Conservation (phyloP, 2,797 vertebrate genomes). For the Gallirallus australis region DNA sequence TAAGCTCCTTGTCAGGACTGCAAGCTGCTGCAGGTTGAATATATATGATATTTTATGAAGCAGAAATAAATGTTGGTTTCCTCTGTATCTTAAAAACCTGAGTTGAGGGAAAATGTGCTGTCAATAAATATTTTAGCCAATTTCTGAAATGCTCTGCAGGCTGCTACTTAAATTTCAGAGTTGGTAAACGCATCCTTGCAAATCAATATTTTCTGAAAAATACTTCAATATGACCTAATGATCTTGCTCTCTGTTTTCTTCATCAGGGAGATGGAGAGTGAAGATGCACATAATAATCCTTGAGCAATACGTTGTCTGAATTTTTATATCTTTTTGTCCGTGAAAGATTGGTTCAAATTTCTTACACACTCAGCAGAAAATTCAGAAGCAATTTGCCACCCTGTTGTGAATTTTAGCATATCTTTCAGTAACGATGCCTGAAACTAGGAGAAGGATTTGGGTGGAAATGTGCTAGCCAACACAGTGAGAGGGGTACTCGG, state of each 20-base stretch:
- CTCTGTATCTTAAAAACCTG: neutral
- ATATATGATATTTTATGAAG: neutral
- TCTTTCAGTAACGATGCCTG: neutral
- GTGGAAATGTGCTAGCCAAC: neutral
- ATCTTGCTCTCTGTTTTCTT: neutral
- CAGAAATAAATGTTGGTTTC: neutral
- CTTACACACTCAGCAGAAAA: constrained; percentile 10
- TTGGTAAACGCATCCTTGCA: neutral
- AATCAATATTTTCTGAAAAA: constrained; percentile 25
- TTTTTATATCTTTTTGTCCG: neutral
- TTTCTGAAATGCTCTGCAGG: constrained; percentile 25
- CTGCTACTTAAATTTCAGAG: constrained; percentile 17
- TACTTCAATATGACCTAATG: neutral
- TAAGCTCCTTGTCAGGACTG: neutral
- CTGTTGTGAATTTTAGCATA: neutral
- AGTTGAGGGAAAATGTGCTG: neutral
- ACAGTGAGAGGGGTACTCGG: neutral
- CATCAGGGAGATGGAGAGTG: neutral
- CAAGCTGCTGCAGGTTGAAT: neutral
- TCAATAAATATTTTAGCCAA: constrained; percentile 15
- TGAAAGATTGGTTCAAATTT: neutral
- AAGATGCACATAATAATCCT: neutral
- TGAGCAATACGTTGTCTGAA: neutral
- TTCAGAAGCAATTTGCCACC: neutral
- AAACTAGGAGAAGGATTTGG: neutral